Evolutionary conservation across 2,113 vertebrate species (phyloP).

Genomic region (Abramis brama): DNA sequence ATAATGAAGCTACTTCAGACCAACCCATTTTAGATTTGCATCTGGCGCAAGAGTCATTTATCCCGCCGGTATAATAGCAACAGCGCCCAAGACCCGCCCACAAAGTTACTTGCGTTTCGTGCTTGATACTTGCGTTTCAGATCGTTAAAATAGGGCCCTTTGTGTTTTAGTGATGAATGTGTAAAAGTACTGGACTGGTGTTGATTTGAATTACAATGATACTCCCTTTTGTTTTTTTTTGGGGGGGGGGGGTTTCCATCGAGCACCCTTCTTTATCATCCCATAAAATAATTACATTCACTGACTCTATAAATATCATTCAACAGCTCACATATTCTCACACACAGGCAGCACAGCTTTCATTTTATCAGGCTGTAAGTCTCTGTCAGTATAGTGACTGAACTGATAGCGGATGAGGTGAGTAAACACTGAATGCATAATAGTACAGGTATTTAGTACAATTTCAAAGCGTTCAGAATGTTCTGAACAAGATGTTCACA

Average conservation of each 20-base stretch:
- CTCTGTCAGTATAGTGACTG: conserved; percentile 6
- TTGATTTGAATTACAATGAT: neutral
- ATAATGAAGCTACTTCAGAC: no score
- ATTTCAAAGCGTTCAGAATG: conserved; percentile 29
- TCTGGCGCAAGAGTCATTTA: no score
- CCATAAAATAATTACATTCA: conserved; percentile 52
- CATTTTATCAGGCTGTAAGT: conserved; percentile 14
- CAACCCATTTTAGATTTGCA: no score
- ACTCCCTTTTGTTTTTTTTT: neutral
- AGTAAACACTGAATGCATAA: conserved; percentile 15
- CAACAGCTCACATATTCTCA: neutral
- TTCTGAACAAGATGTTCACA: conserved; percentile 12
- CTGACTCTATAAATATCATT: conserved; percentile 47
- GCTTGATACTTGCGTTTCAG: no score
- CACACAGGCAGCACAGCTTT: neutral
- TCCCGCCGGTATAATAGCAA: no score
- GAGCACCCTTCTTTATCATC: conserved; percentile 16
- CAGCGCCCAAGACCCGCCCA: no score
- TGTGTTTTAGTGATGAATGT: conserved; percentile 4
- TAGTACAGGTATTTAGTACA: neutral
- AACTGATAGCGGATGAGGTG: neutral
- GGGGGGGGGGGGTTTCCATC: no score
- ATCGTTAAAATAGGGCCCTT: no score
- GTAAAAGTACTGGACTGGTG: neutral
- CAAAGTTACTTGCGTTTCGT: no score